Conservation (phyloP, 1,140 invertebrate species). For the Hyposmocoma kahamanoa region DNA sequence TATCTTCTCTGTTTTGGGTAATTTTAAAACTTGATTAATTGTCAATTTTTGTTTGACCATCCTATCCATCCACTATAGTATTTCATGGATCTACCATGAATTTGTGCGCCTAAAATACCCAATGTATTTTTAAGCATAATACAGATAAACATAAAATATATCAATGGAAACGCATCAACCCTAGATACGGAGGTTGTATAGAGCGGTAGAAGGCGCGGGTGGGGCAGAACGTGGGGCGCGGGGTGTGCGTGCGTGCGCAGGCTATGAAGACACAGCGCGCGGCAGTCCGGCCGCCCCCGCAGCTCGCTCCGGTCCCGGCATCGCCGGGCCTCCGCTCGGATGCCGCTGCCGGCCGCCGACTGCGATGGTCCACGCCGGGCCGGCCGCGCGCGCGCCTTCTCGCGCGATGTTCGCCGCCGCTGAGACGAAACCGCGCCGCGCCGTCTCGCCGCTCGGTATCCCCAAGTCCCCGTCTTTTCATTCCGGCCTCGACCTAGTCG, state of each 20-base stretch:
- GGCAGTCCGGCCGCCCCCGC: slow-evolving; percentile 57
- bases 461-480: slow-evolving; percentile 90
- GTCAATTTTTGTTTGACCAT: no score
- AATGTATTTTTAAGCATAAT: no score
- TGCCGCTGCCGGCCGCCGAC: slow-evolving; percentile 66
- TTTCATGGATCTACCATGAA: no score
- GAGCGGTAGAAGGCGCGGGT: slow-evolving; percentile 18
- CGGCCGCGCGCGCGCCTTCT: slow-evolving; percentile 64
- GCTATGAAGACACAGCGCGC: slow-evolving; percentile 18
- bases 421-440: slow-evolving; percentile 72
- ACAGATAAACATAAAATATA: no score
- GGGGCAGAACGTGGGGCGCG: slow-evolving; percentile 19
- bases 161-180: no score
- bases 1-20: no score
- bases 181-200: slow-evolving; percentile 39
- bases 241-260: slow-evolving; percentile 5
- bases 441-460: slow-evolving; percentile 77
- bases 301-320: slow-evolving; percentile 57
- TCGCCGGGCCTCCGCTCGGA: slow-evolving; percentile 56
- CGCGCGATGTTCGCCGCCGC: slow-evolving; percentile 69
- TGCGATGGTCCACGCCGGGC: slow-evolving; percentile 71
- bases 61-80: no score
- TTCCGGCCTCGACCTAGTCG: slow-evolving; percentile 84
- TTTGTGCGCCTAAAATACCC: no score
- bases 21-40: no score